A percentile compares a stretch with the other conserved stretches of the same genome.
Conservation (phyloP, 35 echinoderm and acorn worm genomes). For the Stichopus chloronotus region DNA sequence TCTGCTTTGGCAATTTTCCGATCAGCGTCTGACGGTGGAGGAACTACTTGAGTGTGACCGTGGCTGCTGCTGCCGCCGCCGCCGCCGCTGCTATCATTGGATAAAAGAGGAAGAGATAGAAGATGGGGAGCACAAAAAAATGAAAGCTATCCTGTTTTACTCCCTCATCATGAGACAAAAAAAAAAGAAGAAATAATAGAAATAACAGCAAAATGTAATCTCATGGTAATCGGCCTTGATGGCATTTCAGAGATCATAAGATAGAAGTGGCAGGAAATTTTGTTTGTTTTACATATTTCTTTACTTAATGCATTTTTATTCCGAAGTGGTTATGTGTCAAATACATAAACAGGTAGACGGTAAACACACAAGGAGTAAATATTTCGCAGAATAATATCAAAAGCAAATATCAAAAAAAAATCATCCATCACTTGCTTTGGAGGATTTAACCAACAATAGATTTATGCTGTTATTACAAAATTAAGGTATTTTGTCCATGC, state of each 20-base stretch:
- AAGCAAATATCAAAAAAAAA: too few species aligned
- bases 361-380: too few species aligned
- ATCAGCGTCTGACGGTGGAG: constrained; percentile 31
- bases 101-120: neutral
- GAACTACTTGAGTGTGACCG: constrained; percentile 71
- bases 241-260: neutral
- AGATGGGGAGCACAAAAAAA: constrained; percentile 22
- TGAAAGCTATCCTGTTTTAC: constrained; percentile 41
- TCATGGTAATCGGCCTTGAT: constrained; percentile 32
- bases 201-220: neutral
- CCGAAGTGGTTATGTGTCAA: neutral
- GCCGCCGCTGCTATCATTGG: too few species aligned
- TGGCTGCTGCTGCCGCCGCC: neutral
- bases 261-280: neutral
- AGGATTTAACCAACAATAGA: too few species aligned
- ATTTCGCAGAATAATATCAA: too few species aligned
- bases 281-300: too few species aligned
- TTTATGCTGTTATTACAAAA: too few species aligned
- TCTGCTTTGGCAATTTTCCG: constrained; percentile 62
- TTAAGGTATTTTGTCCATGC: too few species aligned
- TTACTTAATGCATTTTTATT: too few species aligned
- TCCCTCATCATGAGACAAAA: neutral
- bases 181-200: neutral
- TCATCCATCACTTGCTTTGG: too few species aligned
- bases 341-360: neutral